Evolutionary conservation across 2,888 invertebrate species (phyloP).

Genomic region (Disparrhopalites patrizii): DNA sequence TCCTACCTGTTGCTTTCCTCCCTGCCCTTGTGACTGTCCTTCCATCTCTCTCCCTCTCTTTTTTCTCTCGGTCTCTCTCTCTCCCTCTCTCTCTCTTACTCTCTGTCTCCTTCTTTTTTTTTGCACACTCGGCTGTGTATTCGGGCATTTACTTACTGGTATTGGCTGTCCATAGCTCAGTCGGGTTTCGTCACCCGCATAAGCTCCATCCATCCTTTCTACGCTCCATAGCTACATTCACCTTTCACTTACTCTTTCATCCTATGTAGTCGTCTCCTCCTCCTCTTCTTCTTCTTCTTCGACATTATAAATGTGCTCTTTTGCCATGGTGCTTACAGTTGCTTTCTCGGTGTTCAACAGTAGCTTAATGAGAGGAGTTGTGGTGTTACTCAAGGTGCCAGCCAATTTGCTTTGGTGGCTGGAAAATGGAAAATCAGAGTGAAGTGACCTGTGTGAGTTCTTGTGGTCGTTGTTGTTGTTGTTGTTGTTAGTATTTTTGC

Average conservation of each 20-base stretch:
- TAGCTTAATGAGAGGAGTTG: no score
- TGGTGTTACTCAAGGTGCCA: no score
- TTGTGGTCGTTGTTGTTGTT: no score
- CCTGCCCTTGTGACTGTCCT: not conserved
- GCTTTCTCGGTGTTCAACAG: not conserved
- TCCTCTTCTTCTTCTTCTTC: not conserved
- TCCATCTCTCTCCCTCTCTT: conserved; percentile 2
- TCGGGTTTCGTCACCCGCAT: conserved; percentile 16
- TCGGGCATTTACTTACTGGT: no score
- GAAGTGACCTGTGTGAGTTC: no score
- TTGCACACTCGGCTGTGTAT: no score
- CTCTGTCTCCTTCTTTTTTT: not conserved
- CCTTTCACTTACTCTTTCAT: not conserved
- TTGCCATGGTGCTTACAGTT: not conserved
- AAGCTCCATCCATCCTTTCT: conserved; percentile 1
- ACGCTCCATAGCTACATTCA: not conserved
- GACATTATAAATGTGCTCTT: not conserved
- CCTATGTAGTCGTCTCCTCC: not conserved
- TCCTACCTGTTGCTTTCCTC: not conserved
- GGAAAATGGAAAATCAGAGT: no score
- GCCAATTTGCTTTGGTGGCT: no score
- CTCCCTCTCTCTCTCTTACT: not conserved
- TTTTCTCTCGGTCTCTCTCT: not conserved
- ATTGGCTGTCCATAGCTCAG: conserved; percentile 8
- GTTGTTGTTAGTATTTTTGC: no score